A percentile compares a stretch with the other conserved stretches of the same genome.
Evolutionary conservation across 2,797 vertebrate genomes (phyloP).

Genomic region (Melanotaenia maccullochi): DNA sequence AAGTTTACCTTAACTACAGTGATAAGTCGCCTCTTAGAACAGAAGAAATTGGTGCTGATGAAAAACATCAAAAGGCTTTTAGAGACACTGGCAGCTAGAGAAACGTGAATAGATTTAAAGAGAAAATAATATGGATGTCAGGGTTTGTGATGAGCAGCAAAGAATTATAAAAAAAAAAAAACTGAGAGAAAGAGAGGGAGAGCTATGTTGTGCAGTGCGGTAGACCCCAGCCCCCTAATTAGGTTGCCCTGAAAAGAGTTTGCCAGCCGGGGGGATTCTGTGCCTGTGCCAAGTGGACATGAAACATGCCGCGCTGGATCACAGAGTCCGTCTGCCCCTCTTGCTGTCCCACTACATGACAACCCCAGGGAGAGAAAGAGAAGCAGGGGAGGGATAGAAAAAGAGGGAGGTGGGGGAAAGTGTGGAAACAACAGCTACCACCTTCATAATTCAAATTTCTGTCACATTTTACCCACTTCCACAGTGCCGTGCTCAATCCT

Average conservation of each 20-base stretch:
- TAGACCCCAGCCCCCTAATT: conserved; percentile 86
- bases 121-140: conserved; percentile 44
- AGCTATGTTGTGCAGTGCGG: conserved; percentile 70
- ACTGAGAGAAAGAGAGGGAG: conserved; percentile 38
- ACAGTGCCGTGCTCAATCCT: conserved; percentile 15
- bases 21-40: neutral
- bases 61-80: conserved; percentile 52
- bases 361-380: conserved; percentile 64
- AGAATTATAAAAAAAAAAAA: conserved; percentile 34
- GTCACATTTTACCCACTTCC: conserved; percentile 47
- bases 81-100: conserved; percentile 5
- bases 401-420: conserved; percentile 9
- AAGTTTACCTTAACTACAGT: neutral
- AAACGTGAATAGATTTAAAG: conserved; percentile 19
- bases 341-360: conserved; percentile 78
- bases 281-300: conserved; percentile 84
- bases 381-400: conserved; percentile 35
- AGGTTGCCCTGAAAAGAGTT: conserved; percentile 86
- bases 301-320: conserved; percentile 84
- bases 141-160: conserved; percentile 35
- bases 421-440: conserved; percentile 59
- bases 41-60: neutral
- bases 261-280: conserved; percentile 82
- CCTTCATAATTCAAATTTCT: conserved; percentile 54
- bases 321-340: conserved; percentile 81